Evolutionary conservation across 2,888 invertebrate genomes (phyloP).

Genomic region (Cheilosia vulpina): DNA sequence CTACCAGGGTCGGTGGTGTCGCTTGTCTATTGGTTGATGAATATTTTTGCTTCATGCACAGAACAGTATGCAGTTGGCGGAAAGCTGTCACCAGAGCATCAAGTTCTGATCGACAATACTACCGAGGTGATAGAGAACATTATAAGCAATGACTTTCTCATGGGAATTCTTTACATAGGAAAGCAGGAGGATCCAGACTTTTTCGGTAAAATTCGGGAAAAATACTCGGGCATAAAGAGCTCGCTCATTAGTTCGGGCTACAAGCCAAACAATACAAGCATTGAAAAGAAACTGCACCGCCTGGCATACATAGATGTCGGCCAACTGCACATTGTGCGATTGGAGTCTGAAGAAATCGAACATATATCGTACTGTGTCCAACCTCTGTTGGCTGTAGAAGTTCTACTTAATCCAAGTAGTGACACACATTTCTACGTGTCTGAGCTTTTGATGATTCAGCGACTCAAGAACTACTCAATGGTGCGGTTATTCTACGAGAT

Average conservation of each 20-base stretch:
- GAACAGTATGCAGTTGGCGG: slow-evolving; percentile 80
- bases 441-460: slow-evolving; percentile 92
- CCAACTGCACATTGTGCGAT: slow-evolving; percentile 80
- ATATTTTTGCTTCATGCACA: slow-evolving; percentile 86
- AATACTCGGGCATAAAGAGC: slow-evolving; percentile 85
- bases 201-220: slow-evolving; percentile 87
- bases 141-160: slow-evolving; percentile 89
- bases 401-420: slow-evolving; percentile 92
- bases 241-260: slow-evolving; percentile 80
- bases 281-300: slow-evolving; percentile 80
- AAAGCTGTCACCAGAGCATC: slow-evolving; percentile 81
- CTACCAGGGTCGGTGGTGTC: slow-evolving; percentile 93
- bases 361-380: slow-evolving; percentile 90
- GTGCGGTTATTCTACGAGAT: slow-evolving; percentile 94
- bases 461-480: slow-evolving; percentile 92
- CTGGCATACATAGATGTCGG: slow-evolving; percentile 81
- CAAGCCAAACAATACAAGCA: slow-evolving; percentile 77
- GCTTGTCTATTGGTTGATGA: slow-evolving; percentile 91
- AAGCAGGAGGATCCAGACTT: slow-evolving; percentile 91
- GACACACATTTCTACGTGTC: slow-evolving; percentile 92
- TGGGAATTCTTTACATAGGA: slow-evolving; percentile 93
- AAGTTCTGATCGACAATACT: slow-evolving; percentile 89
- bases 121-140: slow-evolving; percentile 88
- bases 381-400: slow-evolving; percentile 92
- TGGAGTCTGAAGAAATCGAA: slow-evolving; percentile 86